Evolutionary conservation across 2,797 vertebrate genomes (phyloP).

Genomic region (Lagodon rhomboides): DNA sequence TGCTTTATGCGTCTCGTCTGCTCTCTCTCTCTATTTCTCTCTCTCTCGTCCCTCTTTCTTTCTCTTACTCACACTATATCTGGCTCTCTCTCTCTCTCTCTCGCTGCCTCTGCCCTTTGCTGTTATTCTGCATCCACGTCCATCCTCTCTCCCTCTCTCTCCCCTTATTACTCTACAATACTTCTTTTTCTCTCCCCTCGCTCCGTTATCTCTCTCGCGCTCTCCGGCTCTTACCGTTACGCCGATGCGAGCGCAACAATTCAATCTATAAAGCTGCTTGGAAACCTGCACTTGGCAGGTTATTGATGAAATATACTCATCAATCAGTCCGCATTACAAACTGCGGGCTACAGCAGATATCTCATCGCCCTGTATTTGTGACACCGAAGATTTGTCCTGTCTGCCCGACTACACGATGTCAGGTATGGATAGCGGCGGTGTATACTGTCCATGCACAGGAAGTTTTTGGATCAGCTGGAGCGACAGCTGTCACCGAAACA

Average conservation of each 20-base stretch:
- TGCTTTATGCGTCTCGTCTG: slow-evolving; percentile 83
- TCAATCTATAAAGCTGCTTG: slow-evolving; percentile 45
- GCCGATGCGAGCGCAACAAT: slow-evolving; percentile 26
- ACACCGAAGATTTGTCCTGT: slow-evolving; percentile 35
- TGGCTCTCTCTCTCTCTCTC: slow-evolving; percentile 23
- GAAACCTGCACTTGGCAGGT: slow-evolving; percentile 31
- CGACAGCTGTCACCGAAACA: not conserved
- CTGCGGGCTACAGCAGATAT: slow-evolving; percentile 10
- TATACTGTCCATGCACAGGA: slow-evolving; percentile 1
- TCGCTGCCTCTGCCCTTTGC: slow-evolving; percentile 29
- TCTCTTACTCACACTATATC: slow-evolving; percentile 46
- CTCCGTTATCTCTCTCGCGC: slow-evolving; percentile 1
- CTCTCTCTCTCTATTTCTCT: slow-evolving; percentile 36
- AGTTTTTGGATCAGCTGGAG: not conserved
- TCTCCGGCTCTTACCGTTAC: slow-evolving; percentile 16
- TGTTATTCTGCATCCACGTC: slow-evolving; percentile 46
- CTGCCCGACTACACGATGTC: slow-evolving; percentile 7
- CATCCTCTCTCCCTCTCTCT: slow-evolving; percentile 34
- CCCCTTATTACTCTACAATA: slow-evolving; percentile 49
- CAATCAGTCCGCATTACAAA: slow-evolving; percentile 34
- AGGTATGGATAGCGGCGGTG: not conserved
- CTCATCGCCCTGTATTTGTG: slow-evolving; percentile 10
- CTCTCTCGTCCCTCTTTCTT: slow-evolving; percentile 17
- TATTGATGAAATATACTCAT: slow-evolving; percentile 35
- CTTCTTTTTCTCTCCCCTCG: slow-evolving; percentile 23